A percentile compares a stretch with the other conserved stretches of the same genome.
Evolutionary conservation across 2,888 invertebrate species (phyloP).

Genomic region (Torymus auratus): DNA sequence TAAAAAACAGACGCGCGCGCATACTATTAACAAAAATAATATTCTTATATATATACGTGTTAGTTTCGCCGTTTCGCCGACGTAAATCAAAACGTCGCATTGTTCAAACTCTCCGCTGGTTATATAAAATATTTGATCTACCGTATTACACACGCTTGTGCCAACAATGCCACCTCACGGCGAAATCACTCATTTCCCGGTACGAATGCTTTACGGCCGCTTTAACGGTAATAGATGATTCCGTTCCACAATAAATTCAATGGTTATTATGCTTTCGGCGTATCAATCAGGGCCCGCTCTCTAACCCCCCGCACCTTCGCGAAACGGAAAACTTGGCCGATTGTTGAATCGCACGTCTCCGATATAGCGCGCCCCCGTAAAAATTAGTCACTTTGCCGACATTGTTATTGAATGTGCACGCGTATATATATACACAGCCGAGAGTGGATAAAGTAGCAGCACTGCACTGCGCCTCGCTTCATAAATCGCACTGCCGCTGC

Average conservation of each 20-base stretch:
- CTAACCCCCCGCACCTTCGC: too few relatives aligned
- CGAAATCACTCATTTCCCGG: too few relatives aligned
- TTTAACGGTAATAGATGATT: background rate
- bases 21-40: too few relatives aligned
- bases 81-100: too few relatives aligned
- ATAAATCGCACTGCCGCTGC: constrained; percentile 40
- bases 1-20: too few relatives aligned
- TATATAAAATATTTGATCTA: too few relatives aligned
- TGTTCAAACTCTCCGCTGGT: too few relatives aligned
- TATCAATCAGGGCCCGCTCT: background rate
- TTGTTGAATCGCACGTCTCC: constrained; percentile 35
- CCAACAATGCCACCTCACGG: too few relatives aligned
- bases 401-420: constrained; percentile 43
- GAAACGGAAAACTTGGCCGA: background rate
- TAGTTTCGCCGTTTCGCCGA: too few relatives aligned
- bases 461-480: constrained; percentile 13
- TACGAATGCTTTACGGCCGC: too few relatives aligned
- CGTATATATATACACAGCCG: constrained; percentile 20
- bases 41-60: too few relatives aligned
- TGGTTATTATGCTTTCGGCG: background rate
- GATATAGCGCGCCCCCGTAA: background rate
- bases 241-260: background rate
- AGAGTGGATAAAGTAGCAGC: background rate
- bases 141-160: too few relatives aligned
- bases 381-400: constrained; percentile 48